Evolutionary conservation across 1,140 invertebrate genomes (phyloP).

Genomic region (Lethrus apterus): DNA sequence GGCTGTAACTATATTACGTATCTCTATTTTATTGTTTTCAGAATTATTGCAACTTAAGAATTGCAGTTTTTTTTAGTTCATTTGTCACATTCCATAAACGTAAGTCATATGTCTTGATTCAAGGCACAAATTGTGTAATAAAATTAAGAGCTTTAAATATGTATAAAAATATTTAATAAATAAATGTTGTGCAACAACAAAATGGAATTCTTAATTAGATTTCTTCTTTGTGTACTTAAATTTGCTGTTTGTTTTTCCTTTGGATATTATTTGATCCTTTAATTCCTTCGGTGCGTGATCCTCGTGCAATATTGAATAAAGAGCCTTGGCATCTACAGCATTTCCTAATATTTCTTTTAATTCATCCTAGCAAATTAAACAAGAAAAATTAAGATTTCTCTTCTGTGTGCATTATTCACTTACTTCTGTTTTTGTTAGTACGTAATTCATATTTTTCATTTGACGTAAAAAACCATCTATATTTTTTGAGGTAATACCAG

Average conservation of each 20-base stretch:
- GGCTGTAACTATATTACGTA: too few species aligned
- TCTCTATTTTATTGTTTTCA: too few species aligned
- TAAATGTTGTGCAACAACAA: background rate
- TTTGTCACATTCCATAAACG: too few species aligned
- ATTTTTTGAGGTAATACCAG: slow-evolving; percentile 85
- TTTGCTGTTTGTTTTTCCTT: slow-evolving; percentile 4
- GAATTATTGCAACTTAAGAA: too few species aligned
- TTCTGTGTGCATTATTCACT: slow-evolving; percentile 11
- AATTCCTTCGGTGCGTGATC: slow-evolving; percentile 26
- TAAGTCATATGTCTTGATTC: too few species aligned
- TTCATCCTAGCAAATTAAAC: slow-evolving; percentile 28
- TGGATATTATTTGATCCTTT: background rate
- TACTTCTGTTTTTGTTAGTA: slow-evolving; percentile 53
- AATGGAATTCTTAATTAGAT: background rate
- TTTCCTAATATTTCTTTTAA: slow-evolving; percentile 35
- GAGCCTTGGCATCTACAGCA: slow-evolving; percentile 29
- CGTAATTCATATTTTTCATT: slow-evolving; percentile 64
- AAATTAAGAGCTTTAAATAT: too few species aligned
- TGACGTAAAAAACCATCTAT: slow-evolving; percentile 70
- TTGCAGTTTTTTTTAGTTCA: too few species aligned
- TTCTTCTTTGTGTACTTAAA: slow-evolving; percentile 4
- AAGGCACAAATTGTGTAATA: too few species aligned
- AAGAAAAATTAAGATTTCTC: slow-evolving; percentile 7
- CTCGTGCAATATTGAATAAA: slow-evolving; percentile 33
- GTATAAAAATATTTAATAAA: too few species aligned